phyloP scores from a whole-genome alignment of 2,888 invertebrate genomes.

The Alloscopus bannaensis region DNA sequence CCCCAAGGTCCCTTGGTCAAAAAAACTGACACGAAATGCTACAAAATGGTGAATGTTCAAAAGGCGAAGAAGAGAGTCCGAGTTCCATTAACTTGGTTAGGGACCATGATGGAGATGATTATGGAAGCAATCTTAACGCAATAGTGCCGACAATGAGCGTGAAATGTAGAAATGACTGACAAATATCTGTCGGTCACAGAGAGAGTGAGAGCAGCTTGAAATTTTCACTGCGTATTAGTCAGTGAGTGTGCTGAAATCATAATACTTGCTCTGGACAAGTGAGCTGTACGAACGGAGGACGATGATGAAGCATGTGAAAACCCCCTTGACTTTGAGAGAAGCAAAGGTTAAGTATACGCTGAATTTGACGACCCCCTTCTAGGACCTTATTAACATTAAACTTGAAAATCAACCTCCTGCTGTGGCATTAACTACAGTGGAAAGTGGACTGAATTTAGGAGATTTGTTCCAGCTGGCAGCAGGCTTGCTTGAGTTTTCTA shows the following conservation, averaged over 20 bases:
- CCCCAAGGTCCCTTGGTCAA: constrained; percentile 19
- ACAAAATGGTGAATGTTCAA: too few species aligned
- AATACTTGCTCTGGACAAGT: neutral
- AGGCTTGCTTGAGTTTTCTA: constrained; percentile 1
- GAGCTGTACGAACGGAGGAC: neutral
- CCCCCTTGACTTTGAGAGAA: constrained; percentile 39
- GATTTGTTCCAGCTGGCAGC: constrained; percentile 56
- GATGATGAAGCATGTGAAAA: constrained; percentile 4
- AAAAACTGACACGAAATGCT: neutral
- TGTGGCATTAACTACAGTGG: constrained; percentile 67
- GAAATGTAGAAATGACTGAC: constrained; percentile 58
- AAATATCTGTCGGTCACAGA: constrained; percentile 55
- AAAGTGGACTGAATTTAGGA: constrained; percentile 39
- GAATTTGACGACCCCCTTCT: constrained; percentile 57
- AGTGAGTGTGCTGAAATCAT: constrained; percentile 26
- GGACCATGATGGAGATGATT: constrained; percentile 52
- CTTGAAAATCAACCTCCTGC: constrained; percentile 71
- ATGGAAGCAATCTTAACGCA: constrained; percentile 47
- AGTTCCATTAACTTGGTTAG: constrained; percentile 48
- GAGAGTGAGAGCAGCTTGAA: too few species aligned
- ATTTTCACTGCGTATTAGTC: constrained; percentile 19
- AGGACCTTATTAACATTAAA: constrained; percentile 70
- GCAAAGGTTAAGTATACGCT: constrained; percentile 58
- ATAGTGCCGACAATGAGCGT: constrained; percentile 51
- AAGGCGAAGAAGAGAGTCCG: too few species aligned